Percentiles rank a stretch among this genome's conserved stretches.
Evolutionary conservation across 2,797 vertebrate species (phyloP).

Genomic region (Vipera ursinii): DNA sequence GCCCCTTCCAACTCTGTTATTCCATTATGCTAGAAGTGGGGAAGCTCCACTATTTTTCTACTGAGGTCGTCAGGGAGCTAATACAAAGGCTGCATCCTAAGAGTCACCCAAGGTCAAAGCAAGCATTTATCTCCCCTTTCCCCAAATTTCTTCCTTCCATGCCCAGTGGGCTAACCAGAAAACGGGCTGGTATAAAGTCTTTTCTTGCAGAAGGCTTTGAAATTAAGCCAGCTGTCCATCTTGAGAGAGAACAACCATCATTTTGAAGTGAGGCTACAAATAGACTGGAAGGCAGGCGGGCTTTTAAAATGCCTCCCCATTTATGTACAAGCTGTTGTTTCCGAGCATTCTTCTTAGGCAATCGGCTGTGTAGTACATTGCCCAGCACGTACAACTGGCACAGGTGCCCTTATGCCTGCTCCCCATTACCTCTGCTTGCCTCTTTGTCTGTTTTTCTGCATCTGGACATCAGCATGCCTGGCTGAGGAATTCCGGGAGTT

Average conservation of each 20-base stretch:
- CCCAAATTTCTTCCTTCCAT: neutral
- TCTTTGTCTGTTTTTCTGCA: neutral
- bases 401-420: neutral
- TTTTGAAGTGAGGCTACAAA: neutral
- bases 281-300: neutral
- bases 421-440: neutral
- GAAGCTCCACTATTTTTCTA: neutral
- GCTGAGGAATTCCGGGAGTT: too few species aligned
- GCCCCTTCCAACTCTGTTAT: neutral
- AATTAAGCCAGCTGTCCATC: neutral
- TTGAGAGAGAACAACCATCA: neutral
- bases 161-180: neutral
- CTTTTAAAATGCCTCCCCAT: neutral
- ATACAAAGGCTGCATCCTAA: neutral
- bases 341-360: neutral
- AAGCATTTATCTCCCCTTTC: neutral
- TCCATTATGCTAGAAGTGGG: neutral
- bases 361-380: neutral
- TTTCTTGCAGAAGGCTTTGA: neutral
- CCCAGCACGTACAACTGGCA: neutral
- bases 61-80: neutral
- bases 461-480: neutral
- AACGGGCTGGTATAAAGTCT: neutral
- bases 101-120: neutral
- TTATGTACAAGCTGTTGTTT: neutral